Base-by-base conservation (phyloP, 2,797 vertebrate genomes). In the Vultur gryphus region DNA sequence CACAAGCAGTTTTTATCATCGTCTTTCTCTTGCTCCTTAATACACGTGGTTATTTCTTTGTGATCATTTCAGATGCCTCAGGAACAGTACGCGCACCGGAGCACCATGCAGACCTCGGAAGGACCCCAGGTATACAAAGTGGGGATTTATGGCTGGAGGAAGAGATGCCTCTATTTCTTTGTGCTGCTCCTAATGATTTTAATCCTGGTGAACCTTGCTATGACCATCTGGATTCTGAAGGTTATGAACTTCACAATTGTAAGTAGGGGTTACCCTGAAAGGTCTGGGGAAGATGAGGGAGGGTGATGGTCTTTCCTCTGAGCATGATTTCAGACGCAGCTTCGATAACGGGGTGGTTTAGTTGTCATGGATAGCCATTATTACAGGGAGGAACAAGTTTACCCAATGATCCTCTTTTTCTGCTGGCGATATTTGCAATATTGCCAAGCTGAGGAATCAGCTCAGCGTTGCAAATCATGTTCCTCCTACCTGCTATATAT, bases 181-280 rank as follows among this genome's bases (percentile, higher is more conserved):
- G 99, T 99, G 93, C 98, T 99, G 87, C 99, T 99, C 95, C 98
- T 99, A 96, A 99, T 99, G 99, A 99, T 99, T 98, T 98, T 99
- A 97, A 99, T 99, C 97, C 98, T 99, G 98, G 98, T 99, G 98
- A 99, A 99, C 98, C 98, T 99, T 98, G 99, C 99, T 48, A 98
- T 99, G 97, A 99, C 99, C 97, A 99, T 99, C 98, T 99, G 99
- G 99, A 99, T 99, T 98, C 99, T 99, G 97, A 99, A 99, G 98
- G 99, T 99, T 98, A 99, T 99, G 99, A 99, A 99, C 98, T 99
- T 99, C 99, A 99, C 99, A 97, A 99, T 99, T 96, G 99, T 99
- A 99, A 99, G 99, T 99, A 95, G 77, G 76, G 43, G 61, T n/a
- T 85, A 79, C 49, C 58, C n/a, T 48, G 25, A 52, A 87, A 79